Base-by-base conservation (phyloP, 2,113 vertebrate genomes). In the Caranx ignobilis region DNA sequence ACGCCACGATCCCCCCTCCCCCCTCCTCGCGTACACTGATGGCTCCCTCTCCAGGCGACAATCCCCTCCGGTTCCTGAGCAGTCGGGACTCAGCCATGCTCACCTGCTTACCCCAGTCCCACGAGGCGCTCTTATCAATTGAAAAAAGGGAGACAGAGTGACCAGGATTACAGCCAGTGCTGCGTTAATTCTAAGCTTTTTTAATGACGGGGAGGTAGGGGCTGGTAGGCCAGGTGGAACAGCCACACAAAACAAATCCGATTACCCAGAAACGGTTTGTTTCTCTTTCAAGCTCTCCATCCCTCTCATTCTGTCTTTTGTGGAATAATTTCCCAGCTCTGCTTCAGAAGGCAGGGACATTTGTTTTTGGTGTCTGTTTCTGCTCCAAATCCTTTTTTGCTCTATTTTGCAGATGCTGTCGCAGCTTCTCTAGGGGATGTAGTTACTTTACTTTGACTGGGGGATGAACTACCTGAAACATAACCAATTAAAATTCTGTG, bases 171-270 rank as follows among this genome's bases (percentile, higher is more conserved):
- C 70, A 85, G 75, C 87, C 85, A 66, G 75, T 55, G 71, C 71
- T 71, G 81, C 67, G 71, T 89, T 93, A 90, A 92, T 94, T 93
- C 88, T 88, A 83, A 82, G 72, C 77, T 84, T 82, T 81, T 92
- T 93, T 86, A 88, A 93, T 85, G 74, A 88, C 84, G 55, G 73
- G 76, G 80, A 34, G 54, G 50, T 54, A 45, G 79, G 63, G 65
- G 66, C 62, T 83, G 41, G 59, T 76, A 86, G 81, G 79, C 81
- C 85, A 93, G 86, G 87, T 85, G 81, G 84, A 90, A 84, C 88
- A 79, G 84, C 82, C 80, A 79, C 68, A 85, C 81, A 82, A 80
- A 89, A 89, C 79, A 88, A 89, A 91, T 92, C 89, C 68, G 86
- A 91, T 93, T 91, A 93, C 77, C 47, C 70, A 60, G 66, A 59